These are phyloP conservation scores for Stenolophus ochropezus DNA, from an alignment of 2,888 invertebrate species.

Conservation along the genomic window DNA sequence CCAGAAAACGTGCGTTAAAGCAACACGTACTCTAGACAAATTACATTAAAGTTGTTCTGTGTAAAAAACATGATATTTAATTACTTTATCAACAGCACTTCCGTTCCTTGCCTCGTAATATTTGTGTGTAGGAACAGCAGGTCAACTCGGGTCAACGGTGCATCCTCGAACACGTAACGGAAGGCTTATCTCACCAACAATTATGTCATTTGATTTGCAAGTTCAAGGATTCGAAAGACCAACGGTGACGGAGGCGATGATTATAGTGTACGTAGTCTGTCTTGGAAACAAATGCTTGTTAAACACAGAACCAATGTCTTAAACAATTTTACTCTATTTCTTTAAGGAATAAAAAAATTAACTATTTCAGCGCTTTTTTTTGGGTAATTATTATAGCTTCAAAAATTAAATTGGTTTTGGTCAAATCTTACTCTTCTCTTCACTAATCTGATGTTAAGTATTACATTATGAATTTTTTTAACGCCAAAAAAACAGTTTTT, in stretches of 20 bases:
- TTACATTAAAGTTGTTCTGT: slow-evolving; percentile 24
- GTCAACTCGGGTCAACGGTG: slow-evolving; percentile 27
- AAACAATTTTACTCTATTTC: no score
- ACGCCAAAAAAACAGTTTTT: no score
- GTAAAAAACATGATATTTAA: slow-evolving; percentile 36
- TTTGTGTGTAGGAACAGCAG: slow-evolving; percentile 32
- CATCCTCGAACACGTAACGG: slow-evolving; percentile 14
- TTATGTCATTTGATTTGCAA: slow-evolving; percentile 2
- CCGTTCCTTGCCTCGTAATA: slow-evolving; percentile 17
- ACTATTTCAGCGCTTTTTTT: no score
- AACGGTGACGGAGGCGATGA: not conserved
- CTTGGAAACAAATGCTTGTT: not conserved
- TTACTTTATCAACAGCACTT: slow-evolving; percentile 33
- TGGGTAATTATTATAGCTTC: no score
- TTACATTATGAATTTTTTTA: no score
- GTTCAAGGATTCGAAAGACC: slow-evolving; percentile 19
- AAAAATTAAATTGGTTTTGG: no score
- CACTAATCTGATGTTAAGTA: no score
- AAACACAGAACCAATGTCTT: no score
- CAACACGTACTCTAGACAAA: slow-evolving; percentile 14
- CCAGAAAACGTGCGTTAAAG: slow-evolving; percentile 5
- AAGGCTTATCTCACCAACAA: not conserved
- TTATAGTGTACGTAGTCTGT: not conserved
- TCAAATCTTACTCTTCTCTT: no score
- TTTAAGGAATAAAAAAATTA: no score